phyloP scores from a whole-genome alignment of 2,113 vertebrate genomes.

The Hucho hucho region DNA sequence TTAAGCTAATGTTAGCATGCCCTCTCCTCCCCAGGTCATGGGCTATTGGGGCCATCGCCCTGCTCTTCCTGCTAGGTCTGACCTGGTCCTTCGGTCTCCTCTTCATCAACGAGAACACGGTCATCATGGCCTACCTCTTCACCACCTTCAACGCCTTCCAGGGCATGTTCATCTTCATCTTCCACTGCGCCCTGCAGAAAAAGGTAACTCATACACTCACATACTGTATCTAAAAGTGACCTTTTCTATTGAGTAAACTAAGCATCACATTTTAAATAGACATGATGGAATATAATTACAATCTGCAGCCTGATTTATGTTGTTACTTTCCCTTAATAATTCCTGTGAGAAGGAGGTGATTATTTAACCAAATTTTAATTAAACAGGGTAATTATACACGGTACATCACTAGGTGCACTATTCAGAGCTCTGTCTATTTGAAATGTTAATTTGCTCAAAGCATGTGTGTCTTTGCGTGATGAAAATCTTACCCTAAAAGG shows the following conservation, averaged over 20 bases:
- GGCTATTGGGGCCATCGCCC: constrained; percentile 84
- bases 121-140: constrained; percentile 93
- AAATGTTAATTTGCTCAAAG: background rate
- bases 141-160: constrained; percentile 95
- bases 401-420: too few species aligned
- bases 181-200: constrained; percentile 93
- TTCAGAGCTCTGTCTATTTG: constrained; percentile 3
- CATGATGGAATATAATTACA: background rate
- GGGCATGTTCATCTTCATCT: constrained; percentile 95
- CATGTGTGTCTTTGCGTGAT: constrained; percentile 14
- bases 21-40: constrained; percentile 77
- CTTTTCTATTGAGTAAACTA: too few species aligned
- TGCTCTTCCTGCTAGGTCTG: constrained; percentile 87
- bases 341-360: too few species aligned
- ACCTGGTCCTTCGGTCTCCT: constrained; percentile 93
- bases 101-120: constrained; percentile 88
- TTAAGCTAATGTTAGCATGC: background rate
- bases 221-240: background rate
- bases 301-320: constrained; percentile 7
- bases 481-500: too few species aligned
- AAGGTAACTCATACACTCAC: constrained; percentile 72
- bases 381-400: too few species aligned
- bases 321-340: too few species aligned
- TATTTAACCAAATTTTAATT: too few species aligned
- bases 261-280: background rate